Base-by-base conservation (phyloP, 2,888 invertebrate genomes). In the Agrilus cyanescens region DNA sequence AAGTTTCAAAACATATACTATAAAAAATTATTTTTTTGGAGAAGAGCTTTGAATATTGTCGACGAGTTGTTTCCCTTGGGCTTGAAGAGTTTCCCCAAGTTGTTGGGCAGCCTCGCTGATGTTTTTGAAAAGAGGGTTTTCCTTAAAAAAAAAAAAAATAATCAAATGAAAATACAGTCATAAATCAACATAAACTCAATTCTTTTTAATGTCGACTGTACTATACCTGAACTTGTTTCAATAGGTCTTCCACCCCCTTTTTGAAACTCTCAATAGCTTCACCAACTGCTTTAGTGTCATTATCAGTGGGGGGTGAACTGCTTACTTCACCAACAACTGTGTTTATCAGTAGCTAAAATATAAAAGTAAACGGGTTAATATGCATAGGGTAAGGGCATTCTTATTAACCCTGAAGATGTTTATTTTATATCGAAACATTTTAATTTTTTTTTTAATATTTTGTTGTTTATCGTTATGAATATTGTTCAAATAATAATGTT, bases 111-210 rank as follows among this genome's bases (percentile, higher is more conserved):
- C 41, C 29, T 44, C 42, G 2, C 46, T 43, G 6, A 54, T 44
- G 45, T 58, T 57, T 41, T 53, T 52, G 34, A 51, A 48, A 13
- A 59, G 33, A 33, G 57, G 54, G 41, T 54, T 59, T 12, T 44
- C 44, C 59, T 59, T 38, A 14, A 52, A 52, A 44, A 45, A 20
- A 20, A 37, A 35, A 38, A 15, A 44, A 12, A 30, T 35, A 18
- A 29, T 31, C 8, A 42, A 4, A 5, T 4, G 6, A 32, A 12
- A 3, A 12, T 4, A 6, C 4, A 8, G 14, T 12, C 10, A 44
- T 14, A 25, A 33, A 25, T 13, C 16, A 4, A 32, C 37, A 36
- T 29, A 25, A 31, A 31, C 12, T 36, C 15, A 33, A 32, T 40
- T 43, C 8, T 20, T 20, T 32, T 39, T n/a, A n/a, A n/a, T n/a